Percentiles rank a stretch among this genome's conserved stretches.
phyloP scores from a whole-genome alignment of 2,888 invertebrate species.

The Torymus texanus region DNA sequence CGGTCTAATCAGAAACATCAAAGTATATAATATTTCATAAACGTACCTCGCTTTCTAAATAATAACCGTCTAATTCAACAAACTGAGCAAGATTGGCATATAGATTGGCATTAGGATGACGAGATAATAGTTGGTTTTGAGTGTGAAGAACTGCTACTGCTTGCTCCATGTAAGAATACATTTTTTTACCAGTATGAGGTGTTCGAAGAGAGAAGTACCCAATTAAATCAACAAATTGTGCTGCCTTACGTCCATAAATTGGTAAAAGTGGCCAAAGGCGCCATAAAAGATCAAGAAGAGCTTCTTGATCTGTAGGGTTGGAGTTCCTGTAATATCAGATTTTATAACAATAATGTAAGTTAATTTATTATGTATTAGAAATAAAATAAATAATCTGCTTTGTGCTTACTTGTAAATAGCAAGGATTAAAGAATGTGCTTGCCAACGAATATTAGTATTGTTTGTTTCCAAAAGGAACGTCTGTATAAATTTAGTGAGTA shows the following conservation, averaged over 20 bases:
- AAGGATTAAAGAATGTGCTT: constrained; percentile 90
- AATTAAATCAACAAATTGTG: constrained; percentile 96
- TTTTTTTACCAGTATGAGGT: constrained; percentile 82
- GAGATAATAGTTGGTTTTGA: constrained; percentile 92
- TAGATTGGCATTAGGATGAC: constrained; percentile 95
- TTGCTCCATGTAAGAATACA: constrained; percentile 87
- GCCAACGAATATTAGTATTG: constrained; percentile 94
- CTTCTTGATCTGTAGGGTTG: constrained; percentile 84
- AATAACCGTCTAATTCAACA: constrained; percentile 96
- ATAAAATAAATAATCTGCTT: constrained; percentile 12
- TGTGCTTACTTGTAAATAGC: constrained; percentile 86
- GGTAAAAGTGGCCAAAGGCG: constrained; percentile 93
- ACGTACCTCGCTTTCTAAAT: constrained; percentile 88
- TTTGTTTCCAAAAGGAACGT: constrained; percentile 96
- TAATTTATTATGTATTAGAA: not conserved
- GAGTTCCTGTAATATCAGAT: constrained; percentile 80
- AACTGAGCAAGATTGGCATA: constrained; percentile 95
- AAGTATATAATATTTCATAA: constrained; percentile 3
- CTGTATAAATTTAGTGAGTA: constrained; percentile 84
- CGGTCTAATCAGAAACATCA: not conserved
- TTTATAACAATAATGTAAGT: not conserved
- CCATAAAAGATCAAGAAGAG: constrained; percentile 90
- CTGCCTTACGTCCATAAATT: constrained; percentile 93
- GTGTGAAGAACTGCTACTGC: constrained; percentile 89
- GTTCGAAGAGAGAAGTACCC: constrained; percentile 96